Percentiles rank a stretch among this genome's conserved stretches.
Conservation (phyloP, 1,140 invertebrate species). For the Whitmania pigra region DNA sequence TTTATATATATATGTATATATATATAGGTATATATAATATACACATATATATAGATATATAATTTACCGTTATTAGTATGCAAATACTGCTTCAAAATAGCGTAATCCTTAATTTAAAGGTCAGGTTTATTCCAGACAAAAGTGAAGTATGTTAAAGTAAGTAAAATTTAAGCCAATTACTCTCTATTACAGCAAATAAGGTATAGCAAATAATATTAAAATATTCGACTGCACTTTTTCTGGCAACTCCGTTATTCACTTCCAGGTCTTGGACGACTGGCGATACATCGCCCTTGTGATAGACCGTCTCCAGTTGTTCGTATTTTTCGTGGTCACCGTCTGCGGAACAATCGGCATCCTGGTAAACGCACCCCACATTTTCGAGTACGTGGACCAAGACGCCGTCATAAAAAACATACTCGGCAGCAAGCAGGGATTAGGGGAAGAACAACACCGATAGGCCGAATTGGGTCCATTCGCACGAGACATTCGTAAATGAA, state of each 20-base stretch:
- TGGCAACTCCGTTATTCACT: not conserved
- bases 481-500: no score
- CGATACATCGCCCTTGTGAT: constrained; percentile 99
- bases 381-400: constrained; percentile 95
- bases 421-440: not conserved
- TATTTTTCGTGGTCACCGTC: constrained; percentile 91
- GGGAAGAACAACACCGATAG: not conserved
- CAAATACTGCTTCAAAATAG: constrained; percentile 89
- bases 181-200: no score
- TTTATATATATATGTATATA: no score
- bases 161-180: no score
- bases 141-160: no score
- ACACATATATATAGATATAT: no score
- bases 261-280: constrained; percentile 61
- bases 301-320: constrained; percentile 85
- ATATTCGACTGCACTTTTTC: no score
- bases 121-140: no score
- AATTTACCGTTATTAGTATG: no score
- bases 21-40: no score
- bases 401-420: constrained; percentile 57
- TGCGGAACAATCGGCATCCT: constrained; percentile 86
- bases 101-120: constrained; percentile 59
- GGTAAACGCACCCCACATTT: constrained; percentile 95
- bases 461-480: no score
- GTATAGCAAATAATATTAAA: no score